Percentiles rank a stretch among this genome's conserved stretches.
These are phyloP conservation scores for Microctenopoma stevenorrisi DNA, from an alignment of 2,797 vertebrate species.

Conservation along the genomic window DNA sequence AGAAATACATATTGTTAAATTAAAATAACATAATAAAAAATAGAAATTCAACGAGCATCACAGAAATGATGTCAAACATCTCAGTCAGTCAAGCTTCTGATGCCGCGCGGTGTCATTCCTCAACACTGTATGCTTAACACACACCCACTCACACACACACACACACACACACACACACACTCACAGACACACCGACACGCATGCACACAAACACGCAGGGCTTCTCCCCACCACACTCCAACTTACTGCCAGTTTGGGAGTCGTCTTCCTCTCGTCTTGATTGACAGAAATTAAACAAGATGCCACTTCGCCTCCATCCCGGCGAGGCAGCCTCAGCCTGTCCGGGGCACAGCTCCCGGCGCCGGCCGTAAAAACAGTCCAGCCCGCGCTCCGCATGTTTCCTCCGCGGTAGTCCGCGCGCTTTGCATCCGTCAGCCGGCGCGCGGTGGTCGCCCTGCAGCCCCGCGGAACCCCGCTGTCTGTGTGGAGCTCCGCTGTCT, in stretches of 20 bases:
- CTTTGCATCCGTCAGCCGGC: constrained; percentile 33
- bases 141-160: constrained; percentile 21
- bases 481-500: constrained; percentile 80
- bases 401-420: constrained; percentile 69
- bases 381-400: constrained; percentile 40
- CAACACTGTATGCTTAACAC: constrained; percentile 60
- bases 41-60: neutral
- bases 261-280: constrained; percentile 86
- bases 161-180: constrained; percentile 1
- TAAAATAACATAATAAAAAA: neutral
- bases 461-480: constrained; percentile 78
- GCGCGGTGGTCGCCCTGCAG: constrained; percentile 45
- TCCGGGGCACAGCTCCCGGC: constrained; percentile 70
- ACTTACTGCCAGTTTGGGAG: constrained; percentile 92
- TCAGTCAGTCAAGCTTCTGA: constrained; percentile 50
- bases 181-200: constrained; percentile 9
- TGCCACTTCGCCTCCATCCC: constrained; percentile 38
- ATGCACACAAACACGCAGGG: constrained; percentile 28
- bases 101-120: constrained; percentile 75
- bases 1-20: neutral
- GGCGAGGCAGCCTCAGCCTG: constrained; percentile 40
- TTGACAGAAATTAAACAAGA: constrained; percentile 85
- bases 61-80: no score
- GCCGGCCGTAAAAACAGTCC: constrained; percentile 55
- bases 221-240: constrained; percentile 71